Base-by-base conservation (phyloP, 1,140 invertebrate genomes). In the Hyposmocoma kahamanoa region DNA sequence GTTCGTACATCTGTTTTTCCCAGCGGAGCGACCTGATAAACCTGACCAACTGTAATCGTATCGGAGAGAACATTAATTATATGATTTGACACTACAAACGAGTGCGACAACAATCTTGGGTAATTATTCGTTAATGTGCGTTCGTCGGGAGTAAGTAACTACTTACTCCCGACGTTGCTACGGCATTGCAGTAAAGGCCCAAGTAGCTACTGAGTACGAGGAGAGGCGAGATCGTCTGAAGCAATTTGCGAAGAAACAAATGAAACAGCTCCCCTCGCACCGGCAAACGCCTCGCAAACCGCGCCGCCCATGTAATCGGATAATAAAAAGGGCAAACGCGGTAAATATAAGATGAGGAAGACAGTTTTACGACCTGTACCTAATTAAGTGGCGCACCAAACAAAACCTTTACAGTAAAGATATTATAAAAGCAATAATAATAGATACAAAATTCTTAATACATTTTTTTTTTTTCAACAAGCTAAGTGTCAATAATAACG, bases 331-430 rank as follows among this genome's bases (percentile, higher is more conserved):
- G 82, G 82, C 82, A 82, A 85, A 85, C 79, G 77, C 79, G 82
- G 79, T 85, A 85, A 85, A 85, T 85, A 85, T 83, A 80, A 83
- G 82, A 85, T 83, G 82, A 85, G 82, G 78, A 83, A 85, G 82
- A 85, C 82, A 85, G 82, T 85, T 85, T 85, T 85, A 85, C 82
- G 82, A 85, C 70, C 76, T 70, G 68, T 72, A 82, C 82, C 82
- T 85, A 85, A 85, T 85, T 85, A 85, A 85, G 82, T 77, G 79
- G 82, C 82, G 78, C 83, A 79, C 72, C 66, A 79, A 75, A 82
- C 62, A 59, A 73, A 83, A 72, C 76, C 74, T 83, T 85, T 79
- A 80, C 63, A 66, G 50, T 62, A 59, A 63, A 66, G n/a, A n/a
- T n/a, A n/a, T n/a, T n/a, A n/a, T n/a, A n/a, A n/a, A n/a, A n/a